A percentile compares a stretch with the other conserved stretches of the same genome.
Conservation (phyloP, 2,113 vertebrate genomes). For the Thunnus maccoyii region DNA sequence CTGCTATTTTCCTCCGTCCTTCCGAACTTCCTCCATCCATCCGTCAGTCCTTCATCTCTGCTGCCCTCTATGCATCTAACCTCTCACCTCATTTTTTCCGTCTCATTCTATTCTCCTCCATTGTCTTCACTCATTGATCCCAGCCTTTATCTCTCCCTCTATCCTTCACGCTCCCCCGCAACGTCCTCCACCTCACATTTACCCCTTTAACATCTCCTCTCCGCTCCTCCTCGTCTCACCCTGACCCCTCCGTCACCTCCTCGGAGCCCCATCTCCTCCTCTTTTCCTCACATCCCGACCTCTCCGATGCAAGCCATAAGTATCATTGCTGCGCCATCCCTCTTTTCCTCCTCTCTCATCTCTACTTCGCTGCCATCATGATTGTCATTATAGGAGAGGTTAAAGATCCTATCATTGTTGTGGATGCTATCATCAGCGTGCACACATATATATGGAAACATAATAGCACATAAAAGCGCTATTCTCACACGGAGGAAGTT, state of each 20-base stretch:
- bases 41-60: slow-evolving; percentile 23
- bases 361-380: slow-evolving; percentile 26
- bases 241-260: slow-evolving; percentile 59
- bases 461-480: neutral
- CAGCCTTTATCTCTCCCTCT: slow-evolving; percentile 11
- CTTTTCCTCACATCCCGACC: slow-evolving; percentile 31
- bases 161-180: slow-evolving; percentile 27
- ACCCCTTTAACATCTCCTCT: slow-evolving; percentile 32
- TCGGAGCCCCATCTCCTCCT: slow-evolving; percentile 11
- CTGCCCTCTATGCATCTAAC: slow-evolving; percentile 17
- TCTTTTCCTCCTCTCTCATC: slow-evolving; percentile 30
- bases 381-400: slow-evolving; percentile 62
- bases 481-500: neutral
- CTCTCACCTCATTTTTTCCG: neutral
- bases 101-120: neutral
- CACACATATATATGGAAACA: neutral
- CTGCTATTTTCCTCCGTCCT: neutral
- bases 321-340: slow-evolving; percentile 12
- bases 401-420: slow-evolving; percentile 52
- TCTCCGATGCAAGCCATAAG: slow-evolving; percentile 15
- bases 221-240: slow-evolving; percentile 23
- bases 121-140: neutral
- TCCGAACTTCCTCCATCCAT: slow-evolving; percentile 20
- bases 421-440: slow-evolving; percentile 21
- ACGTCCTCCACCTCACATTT: slow-evolving; percentile 45